Evolutionary conservation across 2,888 invertebrate species (phyloP).

Genomic region (Torymus tubicola): DNA sequence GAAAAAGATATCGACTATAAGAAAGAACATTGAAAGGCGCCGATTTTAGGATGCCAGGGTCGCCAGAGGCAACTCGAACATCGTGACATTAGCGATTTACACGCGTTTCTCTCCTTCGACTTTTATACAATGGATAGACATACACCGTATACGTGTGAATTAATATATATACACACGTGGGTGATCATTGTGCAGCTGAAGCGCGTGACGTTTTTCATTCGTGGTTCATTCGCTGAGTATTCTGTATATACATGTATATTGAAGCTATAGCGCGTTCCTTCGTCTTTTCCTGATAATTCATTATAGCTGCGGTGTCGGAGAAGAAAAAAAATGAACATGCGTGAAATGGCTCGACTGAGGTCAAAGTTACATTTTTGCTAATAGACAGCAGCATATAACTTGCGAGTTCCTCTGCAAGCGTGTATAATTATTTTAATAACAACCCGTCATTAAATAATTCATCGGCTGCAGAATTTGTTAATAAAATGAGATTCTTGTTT

Average conservation of each 20-base stretch:
- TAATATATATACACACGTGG: neutral
- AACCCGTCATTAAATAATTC: neutral
- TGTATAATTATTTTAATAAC: constrained; percentile 38
- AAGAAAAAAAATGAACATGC: too few species aligned
- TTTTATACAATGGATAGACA: neutral
- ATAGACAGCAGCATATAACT: neutral
- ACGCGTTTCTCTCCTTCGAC: constrained; percentile 32
- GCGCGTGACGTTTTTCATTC: constrained; percentile 11
- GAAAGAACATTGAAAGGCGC: constrained; percentile 32
- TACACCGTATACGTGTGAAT: neutral
- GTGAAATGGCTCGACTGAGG: neutral
- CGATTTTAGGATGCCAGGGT: constrained; percentile 55
- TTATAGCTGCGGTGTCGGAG: too few species aligned
- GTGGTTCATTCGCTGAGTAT: neutral
- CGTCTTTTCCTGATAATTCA: too few species aligned
- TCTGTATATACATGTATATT: too few species aligned
- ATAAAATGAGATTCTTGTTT: constrained; percentile 25
- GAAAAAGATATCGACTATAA: constrained; percentile 20
- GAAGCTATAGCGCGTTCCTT: too few species aligned
- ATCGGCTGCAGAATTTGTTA: constrained; percentile 1
- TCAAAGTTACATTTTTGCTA: constrained; percentile 32
- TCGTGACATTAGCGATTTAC: neutral
- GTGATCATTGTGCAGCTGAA: constrained; percentile 7
- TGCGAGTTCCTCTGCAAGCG: neutral
- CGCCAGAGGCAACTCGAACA: constrained; percentile 30